A percentile compares a stretch with the other conserved stretches of the same genome.
Evolutionary conservation across 2,797 vertebrate genomes (phyloP).

Genomic region (Gallirallus australis): DNA sequence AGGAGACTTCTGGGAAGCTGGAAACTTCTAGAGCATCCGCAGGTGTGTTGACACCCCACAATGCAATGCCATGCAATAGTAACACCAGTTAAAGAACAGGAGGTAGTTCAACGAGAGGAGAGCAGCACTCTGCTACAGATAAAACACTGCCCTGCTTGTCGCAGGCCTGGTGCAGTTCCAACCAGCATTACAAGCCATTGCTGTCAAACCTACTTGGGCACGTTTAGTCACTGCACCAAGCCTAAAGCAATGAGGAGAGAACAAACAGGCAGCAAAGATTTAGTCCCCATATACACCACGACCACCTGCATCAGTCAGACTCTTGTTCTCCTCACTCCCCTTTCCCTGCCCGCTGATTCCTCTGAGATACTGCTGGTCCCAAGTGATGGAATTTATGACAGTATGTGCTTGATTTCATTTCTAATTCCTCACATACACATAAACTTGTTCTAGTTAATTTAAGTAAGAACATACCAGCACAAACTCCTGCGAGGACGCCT

Average conservation of each 20-base stretch:
- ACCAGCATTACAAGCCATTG: fast-evolving
- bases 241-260: background rate
- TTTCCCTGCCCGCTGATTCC: background rate
- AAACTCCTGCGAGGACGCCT: conserved; percentile 2
- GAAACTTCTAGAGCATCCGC: background rate
- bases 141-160: background rate
- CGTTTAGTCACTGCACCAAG: background rate
- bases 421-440: background rate
- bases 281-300: fast-evolving
- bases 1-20: background rate
- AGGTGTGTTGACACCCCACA: background rate
- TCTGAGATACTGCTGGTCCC: fast-evolving
- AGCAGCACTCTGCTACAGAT: background rate
- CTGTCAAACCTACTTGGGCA: background rate
- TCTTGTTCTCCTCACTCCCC: background rate
- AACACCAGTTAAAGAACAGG: background rate
- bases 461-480: background rate
- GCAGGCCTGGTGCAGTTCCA: background rate
- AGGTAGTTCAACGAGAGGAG: background rate
- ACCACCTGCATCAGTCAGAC: background rate
- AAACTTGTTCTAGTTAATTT: background rate
- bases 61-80: fast-evolving
- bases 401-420: background rate
- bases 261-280: background rate
- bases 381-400: background rate